Conservation (phyloP, 2,888 invertebrate species). For the Leptinotarsa rubiginosa region DNA sequence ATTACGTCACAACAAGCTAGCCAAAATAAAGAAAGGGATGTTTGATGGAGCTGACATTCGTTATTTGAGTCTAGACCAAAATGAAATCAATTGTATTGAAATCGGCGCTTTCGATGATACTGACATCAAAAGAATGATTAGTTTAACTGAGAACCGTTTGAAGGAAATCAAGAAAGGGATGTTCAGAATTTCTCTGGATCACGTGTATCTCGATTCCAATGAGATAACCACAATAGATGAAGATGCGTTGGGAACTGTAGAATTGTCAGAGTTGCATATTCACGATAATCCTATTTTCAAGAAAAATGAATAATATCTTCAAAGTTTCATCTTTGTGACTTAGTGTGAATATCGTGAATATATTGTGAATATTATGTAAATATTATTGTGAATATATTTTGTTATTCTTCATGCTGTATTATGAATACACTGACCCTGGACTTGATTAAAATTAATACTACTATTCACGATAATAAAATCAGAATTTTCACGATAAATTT, state of each 20-base stretch:
- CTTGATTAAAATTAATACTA: no score
- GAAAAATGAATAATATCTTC: no score
- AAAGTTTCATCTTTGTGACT: no score
- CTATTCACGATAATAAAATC: no score
- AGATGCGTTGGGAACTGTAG: not conserved
- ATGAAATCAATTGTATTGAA: slow-evolving; percentile 15
- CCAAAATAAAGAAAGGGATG: slow-evolving; percentile 16
- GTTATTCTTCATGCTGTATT: no score
- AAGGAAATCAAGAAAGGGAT: slow-evolving; percentile 8
- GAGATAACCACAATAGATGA: not conserved
- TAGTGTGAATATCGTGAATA: no score
- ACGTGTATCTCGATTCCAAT: not conserved
- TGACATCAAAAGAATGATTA: not conserved
- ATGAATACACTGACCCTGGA: no score
- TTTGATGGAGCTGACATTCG: not conserved
- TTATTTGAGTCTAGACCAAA: slow-evolving; percentile 1
- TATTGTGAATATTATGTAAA: no score
- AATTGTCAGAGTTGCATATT: no score
- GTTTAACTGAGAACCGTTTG: slow-evolving; percentile 9
- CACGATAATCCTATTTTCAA: no score
- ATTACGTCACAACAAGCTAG: slow-evolving; percentile 1
- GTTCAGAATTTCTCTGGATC: not conserved
- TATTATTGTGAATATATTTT: no score
- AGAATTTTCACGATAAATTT: no score
- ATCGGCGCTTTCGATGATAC: slow-evolving; percentile 22